Conservation (phyloP, 2,113 vertebrate genomes). For the Tachuris rubrigastra region DNA sequence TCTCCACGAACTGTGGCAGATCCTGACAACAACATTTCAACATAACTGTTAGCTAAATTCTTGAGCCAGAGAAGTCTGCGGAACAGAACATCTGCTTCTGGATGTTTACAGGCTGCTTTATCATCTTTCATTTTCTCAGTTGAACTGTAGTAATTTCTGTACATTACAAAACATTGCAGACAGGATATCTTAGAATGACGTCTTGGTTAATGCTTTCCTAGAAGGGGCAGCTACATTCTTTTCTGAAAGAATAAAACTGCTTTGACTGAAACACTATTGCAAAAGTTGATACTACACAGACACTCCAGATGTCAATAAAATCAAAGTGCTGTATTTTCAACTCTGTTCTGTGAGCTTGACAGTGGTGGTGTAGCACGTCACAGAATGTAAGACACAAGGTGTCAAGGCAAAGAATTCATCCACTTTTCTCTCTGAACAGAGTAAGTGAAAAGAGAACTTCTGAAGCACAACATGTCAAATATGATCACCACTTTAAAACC, state of each 20-base stretch:
- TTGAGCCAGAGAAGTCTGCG: not conserved
- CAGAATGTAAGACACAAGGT: not conserved
- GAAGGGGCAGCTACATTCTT: not conserved
- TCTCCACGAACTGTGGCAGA: not conserved
- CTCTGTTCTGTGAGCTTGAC: not conserved
- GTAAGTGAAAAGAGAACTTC: not conserved
- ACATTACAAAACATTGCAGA: constrained; percentile 12
- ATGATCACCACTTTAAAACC: rapidly evolving
- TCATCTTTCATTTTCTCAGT: constrained; percentile 39
- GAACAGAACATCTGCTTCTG: not conserved
- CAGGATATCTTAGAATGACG: constrained; percentile 16
- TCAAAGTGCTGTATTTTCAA: not conserved
- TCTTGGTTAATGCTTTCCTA: not conserved
- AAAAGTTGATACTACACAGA: not conserved
- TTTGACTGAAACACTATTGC: not conserved
- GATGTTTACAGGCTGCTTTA: not conserved
- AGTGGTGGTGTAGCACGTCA: not conserved
- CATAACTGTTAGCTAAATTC: not conserved
- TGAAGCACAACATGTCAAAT: not conserved
- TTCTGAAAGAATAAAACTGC: not conserved
- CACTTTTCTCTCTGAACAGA: not conserved
- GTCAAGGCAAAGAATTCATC: not conserved
- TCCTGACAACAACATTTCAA: not conserved
- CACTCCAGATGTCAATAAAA: not conserved
- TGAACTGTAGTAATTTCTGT: not conserved